Evolutionary conservation across 2,797 vertebrate genomes (phyloP).

Genomic region (Lutjanus argentimaculatus): DNA sequence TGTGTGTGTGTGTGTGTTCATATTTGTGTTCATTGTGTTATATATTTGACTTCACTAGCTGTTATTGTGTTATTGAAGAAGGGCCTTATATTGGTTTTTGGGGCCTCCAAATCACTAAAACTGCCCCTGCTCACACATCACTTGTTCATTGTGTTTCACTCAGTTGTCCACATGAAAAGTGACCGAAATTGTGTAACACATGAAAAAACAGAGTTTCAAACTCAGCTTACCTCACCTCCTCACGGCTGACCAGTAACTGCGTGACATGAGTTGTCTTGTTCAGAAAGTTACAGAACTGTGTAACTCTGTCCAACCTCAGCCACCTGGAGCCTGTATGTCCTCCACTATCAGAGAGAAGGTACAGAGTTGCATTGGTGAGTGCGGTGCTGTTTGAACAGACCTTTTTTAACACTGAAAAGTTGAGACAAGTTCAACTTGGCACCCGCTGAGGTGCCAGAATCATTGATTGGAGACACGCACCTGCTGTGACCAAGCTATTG

Average conservation of each 20-base stretch:
- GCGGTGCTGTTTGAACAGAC: background rate
- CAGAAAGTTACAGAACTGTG: no score
- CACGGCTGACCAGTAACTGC: background rate
- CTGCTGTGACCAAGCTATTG: conserved; percentile 7
- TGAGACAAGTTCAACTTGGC: conserved; percentile 27
- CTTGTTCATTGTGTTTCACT: no score
- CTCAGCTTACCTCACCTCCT: background rate
- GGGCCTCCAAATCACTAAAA: no score
- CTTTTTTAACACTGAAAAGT: conserved; percentile 2
- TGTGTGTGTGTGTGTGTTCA: no score
- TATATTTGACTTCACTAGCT: no score
- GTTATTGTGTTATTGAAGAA: no score
- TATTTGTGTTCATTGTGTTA: no score
- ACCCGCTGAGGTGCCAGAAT: conserved; percentile 2
- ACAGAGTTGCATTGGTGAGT: background rate
- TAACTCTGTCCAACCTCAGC: background rate
- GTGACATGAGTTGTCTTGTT: background rate
- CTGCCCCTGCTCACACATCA: no score
- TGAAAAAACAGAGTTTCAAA: background rate
- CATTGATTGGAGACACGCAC: conserved; percentile 23
- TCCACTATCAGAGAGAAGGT: background rate
- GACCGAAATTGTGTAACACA: background rate
- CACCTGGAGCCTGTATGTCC: no score
- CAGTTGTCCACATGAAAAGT: no score
- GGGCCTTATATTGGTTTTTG: no score